phyloP scores from a whole-genome alignment of 2,113 vertebrate genomes.

The Prietella phreatophila region DNA sequence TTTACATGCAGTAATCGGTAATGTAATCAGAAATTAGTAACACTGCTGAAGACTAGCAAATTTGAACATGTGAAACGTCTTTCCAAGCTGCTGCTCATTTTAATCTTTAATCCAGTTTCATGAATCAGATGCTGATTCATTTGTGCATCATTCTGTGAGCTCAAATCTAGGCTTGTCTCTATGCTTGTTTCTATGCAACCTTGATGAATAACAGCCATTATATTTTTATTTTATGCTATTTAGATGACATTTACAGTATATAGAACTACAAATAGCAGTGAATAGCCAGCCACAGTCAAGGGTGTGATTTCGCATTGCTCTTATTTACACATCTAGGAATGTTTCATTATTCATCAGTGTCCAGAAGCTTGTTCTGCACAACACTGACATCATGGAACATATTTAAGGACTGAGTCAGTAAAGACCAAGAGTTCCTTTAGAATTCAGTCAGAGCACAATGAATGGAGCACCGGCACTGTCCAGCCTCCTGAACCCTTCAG shows the following conservation, averaged over 20 bases:
- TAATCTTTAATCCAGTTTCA: background rate
- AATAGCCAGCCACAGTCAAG: background rate
- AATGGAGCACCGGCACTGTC: background rate
- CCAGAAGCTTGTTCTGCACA: constrained; percentile 14
- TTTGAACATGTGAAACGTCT: background rate
- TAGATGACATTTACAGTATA: background rate
- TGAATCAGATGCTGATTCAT: constrained; percentile 5
- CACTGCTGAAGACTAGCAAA: background rate
- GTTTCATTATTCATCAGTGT: constrained; percentile 21
- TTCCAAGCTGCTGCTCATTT: background rate
- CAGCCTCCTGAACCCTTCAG: background rate
- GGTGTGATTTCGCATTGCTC: constrained; percentile 3
- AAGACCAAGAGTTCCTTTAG: background rate
- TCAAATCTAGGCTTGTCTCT: background rate
- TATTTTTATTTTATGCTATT: background rate
- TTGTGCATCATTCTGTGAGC: background rate
- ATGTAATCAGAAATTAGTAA: too few relatives aligned
- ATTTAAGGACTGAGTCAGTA: constrained; percentile 16
- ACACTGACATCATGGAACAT: constrained; percentile 31
- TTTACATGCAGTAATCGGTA: too few relatives aligned
- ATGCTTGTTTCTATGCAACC: background rate
- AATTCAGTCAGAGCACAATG: background rate
- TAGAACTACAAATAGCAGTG: background rate
- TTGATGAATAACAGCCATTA: constrained; percentile 1
- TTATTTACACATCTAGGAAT: constrained; percentile 30